Percentiles rank a stretch among this genome's conserved stretches.
phyloP scores from a whole-genome alignment of 2,797 vertebrate species.

The Harpagifer antarcticus region DNA sequence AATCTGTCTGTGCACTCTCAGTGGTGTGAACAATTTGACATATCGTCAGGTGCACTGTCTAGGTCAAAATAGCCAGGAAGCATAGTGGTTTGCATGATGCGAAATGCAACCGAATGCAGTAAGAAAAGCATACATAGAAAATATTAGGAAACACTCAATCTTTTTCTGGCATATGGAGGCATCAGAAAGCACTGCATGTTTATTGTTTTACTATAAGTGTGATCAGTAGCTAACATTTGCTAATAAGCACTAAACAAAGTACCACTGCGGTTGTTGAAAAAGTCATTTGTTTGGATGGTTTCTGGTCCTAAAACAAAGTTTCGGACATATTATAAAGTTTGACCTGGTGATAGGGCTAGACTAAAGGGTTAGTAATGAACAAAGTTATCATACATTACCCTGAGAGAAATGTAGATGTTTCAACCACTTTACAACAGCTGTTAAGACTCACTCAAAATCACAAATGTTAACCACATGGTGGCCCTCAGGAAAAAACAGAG shows the following conservation, averaged over 20 bases:
- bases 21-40: too few species aligned
- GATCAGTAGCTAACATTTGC: not conserved
- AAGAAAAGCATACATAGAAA: too few species aligned
- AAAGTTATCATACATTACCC: not conserved
- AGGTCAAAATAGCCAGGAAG: too few species aligned
- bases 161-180: too few species aligned
- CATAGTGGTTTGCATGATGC: too few species aligned
- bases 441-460: conserved; percentile 1
- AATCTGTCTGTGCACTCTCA: too few species aligned
- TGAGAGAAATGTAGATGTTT: not conserved
- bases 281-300: not conserved
- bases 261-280: not conserved
- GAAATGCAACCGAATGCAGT: too few species aligned
- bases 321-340: not conserved
- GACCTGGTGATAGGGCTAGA: not conserved
- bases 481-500: not conserved
- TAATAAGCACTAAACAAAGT: conserved; percentile 3
- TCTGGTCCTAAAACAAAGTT: not conserved
- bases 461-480: not conserved
- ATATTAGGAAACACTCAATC: too few species aligned
- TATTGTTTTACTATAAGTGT: not conserved
- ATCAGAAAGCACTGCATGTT: not conserved
- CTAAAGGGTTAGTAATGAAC: not conserved
- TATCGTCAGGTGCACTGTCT: too few species aligned
- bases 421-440: not conserved